Evolutionary conservation across 2,888 invertebrate species (phyloP), one percentile per base, ranked within the genome.

Genomic region (Sycophila texana): DNA sequence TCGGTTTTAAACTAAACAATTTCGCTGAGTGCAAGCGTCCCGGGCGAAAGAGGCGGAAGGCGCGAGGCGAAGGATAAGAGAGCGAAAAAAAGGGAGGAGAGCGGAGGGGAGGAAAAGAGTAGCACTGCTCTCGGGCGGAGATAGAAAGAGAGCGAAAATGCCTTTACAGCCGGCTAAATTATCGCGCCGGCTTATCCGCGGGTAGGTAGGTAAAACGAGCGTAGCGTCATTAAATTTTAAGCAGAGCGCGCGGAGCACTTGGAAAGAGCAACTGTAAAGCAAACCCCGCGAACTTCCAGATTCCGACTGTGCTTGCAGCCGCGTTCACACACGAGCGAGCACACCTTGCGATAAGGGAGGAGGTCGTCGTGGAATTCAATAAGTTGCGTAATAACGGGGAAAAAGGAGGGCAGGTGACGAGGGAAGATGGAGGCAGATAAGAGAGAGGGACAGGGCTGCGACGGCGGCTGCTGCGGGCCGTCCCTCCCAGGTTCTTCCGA

Each of bases 211-310:
- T 70, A 58, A 67, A 70, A 79, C 70, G 79, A 79, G 22, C 63
- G 53, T 68, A 22, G 74, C 68, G 74, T 74, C 74, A 78, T 78
- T 78, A 78, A 78, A 78, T 78, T 74, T 74, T 58, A 79, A 74
- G 65, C 68, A 74, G 79, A 74, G 63, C 47, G 70, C 70, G 53
- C 63, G 20, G 74, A 78, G 39, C 39, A 39, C 39, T 39, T 7
- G 39, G 39, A 39, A 39, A 39, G 39, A 39, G 39, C 39, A 39
- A 68, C 74, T 63, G 74, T 57, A 68, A 63, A 68, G 63, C 77
- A 78, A 70, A 70, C 78, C 73, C 39, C 47, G 39, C 18, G 58
- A 58, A 77, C 71, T 77, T 77, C 65, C 65, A 77, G 77, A 77
- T 74, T 74, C 68, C 39, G 39, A 39, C 39, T 39, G 39, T 39